These are phyloP conservation scores for Chondrosia reniformis DNA, from an alignment of 37 sponge, comb jelly and placozoan genomes.

Conservation along the genomic window DNA sequence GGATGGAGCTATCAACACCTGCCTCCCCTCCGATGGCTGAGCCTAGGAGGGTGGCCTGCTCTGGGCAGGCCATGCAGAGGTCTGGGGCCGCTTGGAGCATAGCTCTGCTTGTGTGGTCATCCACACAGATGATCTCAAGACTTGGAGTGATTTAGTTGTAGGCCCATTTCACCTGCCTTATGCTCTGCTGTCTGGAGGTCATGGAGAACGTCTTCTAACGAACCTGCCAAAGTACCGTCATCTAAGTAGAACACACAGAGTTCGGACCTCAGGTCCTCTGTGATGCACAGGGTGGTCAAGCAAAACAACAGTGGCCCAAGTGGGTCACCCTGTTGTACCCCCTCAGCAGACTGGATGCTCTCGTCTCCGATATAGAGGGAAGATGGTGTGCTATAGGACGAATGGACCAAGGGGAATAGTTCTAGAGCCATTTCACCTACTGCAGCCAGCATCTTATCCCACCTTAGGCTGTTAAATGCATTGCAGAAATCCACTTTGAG, in stretches of 20 bases:
- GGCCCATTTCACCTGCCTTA: neutral
- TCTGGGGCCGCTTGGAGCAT: neutral
- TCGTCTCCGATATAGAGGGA: too few relatives aligned
- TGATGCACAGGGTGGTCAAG: neutral
- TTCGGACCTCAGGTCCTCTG: neutral
- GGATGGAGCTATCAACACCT: neutral
- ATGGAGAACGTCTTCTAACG: neutral
- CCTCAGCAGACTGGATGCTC: too few relatives aligned
- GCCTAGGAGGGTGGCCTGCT: neutral
- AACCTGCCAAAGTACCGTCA: neutral
- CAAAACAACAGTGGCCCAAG: too few relatives aligned
- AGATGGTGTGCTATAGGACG: too few relatives aligned
- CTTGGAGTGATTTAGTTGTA: neutral
- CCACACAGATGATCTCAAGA: neutral
- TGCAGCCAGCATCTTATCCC: neutral
- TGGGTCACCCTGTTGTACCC: too few relatives aligned
- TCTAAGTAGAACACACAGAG: neutral
- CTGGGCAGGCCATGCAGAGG: neutral
- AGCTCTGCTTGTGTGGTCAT: neutral
- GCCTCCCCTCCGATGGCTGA: conserved; percentile 2
- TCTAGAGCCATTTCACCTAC: neutral
- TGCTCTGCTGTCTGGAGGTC: neutral
- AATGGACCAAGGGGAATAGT: neutral
- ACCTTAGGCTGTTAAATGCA: neutral
- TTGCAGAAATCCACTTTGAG: neutral